Base-by-base conservation (phyloP, 2,888 invertebrate genomes). In the Euproctis similis region DNA sequence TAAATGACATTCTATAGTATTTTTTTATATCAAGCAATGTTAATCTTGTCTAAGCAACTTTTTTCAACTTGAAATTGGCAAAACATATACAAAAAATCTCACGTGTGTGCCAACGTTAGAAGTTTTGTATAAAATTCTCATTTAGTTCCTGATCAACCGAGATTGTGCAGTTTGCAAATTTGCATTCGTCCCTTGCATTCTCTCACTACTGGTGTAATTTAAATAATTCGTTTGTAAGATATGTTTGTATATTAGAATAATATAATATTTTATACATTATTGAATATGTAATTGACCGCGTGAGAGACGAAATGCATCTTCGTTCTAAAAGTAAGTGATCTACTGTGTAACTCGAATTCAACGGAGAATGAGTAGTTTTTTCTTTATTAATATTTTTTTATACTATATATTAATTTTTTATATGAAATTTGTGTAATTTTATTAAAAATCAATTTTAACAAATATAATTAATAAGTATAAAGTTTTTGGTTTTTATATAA, bases 71-170 rank as follows among this genome's bases (percentile, higher is more conserved):
- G 31, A 49, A 53, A 48, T 50, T 35, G 43, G 21, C 35, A 6
- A 51, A 54, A 54, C 47, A 34, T 39, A 34, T 41, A 45, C 44
- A 44, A 53, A 49, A 58, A 4, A 57, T 54, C 49, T 42, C 42
- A 41, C 49, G 43, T 38, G 26, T 42, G 42, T 36, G 41, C 46
- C 50, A 48, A 44, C 4, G 4, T 66, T 46, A 46, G 52, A 64
- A 65, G 70, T 69, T 68, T 67, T 73, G 81, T 70, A 81, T 81
- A 81, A 81, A 78, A 61, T 62, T 52, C 67, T 64, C 78, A 71
- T 82, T 81, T 75, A 60, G 58, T 59, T 62, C 51, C 64, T 65
- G 70, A 73, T 72, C 69, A 66, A 60, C 59, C 39, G 59, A 64
- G 74, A 77, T 76, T 68, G 67, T 60, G 47, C 56, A 51, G 52